These are phyloP conservation scores for Hemaris fuciformis DNA, from an alignment of 2,888 invertebrate genomes.

Conservation along the genomic window DNA sequence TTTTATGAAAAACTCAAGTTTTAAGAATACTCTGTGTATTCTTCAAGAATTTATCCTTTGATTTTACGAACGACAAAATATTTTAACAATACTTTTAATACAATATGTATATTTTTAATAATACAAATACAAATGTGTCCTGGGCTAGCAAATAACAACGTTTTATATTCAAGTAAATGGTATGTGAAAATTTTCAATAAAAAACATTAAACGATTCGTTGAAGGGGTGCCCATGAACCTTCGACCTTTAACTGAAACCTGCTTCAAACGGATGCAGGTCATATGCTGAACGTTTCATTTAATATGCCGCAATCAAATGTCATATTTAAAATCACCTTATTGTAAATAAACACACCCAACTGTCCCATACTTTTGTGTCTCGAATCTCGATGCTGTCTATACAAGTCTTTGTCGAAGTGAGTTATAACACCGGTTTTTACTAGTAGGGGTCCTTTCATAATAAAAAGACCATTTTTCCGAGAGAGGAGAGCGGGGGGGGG, in stretches of 20 bases:
- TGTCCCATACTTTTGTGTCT: not conserved
- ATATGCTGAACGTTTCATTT: not conserved
- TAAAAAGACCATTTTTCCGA: too few relatives aligned
- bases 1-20: too few relatives aligned
- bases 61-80: too few relatives aligned
- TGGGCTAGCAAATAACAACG: not conserved
- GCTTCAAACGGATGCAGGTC: not conserved
- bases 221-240: not conserved
- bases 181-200: not conserved
- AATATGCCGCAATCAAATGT: not conserved
- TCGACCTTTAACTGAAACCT: not conserved
- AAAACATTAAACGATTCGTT: not conserved
- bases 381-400: not conserved
- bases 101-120: too few relatives aligned
- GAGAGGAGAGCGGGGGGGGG: too few relatives aligned
- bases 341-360: not conserved
- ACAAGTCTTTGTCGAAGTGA: not conserved
- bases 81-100: too few relatives aligned
- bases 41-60: too few relatives aligned
- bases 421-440: too few relatives aligned
- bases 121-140: too few relatives aligned
- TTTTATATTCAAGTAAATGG: not conserved
- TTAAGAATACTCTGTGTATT: too few relatives aligned
- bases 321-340: not conserved
- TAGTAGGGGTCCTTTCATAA: too few relatives aligned